A percentile compares a stretch with the other conserved stretches of the same genome.
Conservation (phyloP, 2,797 vertebrate genomes). For the Simalia tracyae region DNA sequence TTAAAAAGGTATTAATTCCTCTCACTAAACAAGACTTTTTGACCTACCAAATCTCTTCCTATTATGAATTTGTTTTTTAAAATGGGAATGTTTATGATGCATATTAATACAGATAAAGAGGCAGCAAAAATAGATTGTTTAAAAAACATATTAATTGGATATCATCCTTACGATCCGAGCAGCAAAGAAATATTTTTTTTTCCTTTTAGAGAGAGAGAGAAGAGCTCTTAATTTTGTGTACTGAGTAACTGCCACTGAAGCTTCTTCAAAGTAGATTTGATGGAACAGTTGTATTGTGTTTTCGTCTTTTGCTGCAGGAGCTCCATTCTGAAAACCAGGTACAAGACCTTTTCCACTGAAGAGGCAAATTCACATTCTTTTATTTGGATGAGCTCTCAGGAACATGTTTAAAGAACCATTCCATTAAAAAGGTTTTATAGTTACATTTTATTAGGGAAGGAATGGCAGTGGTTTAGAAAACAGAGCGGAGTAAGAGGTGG, state of each 20-base stretch:
- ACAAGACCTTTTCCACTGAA: neutral
- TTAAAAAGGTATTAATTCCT: neutral
- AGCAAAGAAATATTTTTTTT: too few relatives aligned
- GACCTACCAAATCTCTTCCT: neutral
- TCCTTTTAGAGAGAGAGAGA: neutral
- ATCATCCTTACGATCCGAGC: neutral
- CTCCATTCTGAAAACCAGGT: neutral
- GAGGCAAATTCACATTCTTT: neutral
- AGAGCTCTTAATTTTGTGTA: neutral
- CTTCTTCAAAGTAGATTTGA: neutral
- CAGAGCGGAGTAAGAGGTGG: neutral
- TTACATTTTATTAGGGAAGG: constrained; percentile 11
- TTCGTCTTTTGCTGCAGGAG: neutral
- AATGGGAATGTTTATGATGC: neutral
- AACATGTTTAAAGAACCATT: constrained; percentile 11
- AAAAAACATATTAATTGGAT: neutral
- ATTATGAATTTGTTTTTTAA: neutral
- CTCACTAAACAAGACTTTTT: neutral
- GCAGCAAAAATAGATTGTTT: neutral
- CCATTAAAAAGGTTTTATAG: neutral
- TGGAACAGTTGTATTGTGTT: neutral
- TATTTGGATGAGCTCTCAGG: neutral
- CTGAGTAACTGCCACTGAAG: neutral
- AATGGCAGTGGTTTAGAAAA: constrained; percentile 14
- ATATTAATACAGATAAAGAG: neutral